phyloP scores from a whole-genome alignment of 1,140 invertebrate genomes.

The Diabrotica virgifera region DNA sequence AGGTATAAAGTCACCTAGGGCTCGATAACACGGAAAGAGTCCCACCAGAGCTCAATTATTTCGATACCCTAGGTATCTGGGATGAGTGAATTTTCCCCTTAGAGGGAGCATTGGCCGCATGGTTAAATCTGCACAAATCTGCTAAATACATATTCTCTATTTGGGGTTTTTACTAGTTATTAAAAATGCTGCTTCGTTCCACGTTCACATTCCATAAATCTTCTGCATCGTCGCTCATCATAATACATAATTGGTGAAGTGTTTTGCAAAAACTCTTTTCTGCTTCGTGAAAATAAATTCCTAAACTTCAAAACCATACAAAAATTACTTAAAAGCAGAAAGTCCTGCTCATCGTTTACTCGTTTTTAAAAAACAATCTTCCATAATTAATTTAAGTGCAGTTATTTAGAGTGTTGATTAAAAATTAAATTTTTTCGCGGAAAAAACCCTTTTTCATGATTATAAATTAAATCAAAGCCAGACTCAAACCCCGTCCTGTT shows the following conservation, averaged over 20 bases:
- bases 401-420: constrained; percentile 23
- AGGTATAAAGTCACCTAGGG: too few species aligned
- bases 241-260: not conserved
- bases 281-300: constrained; percentile 12
- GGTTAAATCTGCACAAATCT: too few species aligned
- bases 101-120: too few species aligned
- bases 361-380: constrained; percentile 20
- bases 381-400: constrained; percentile 24
- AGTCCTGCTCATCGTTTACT: constrained; percentile 1
- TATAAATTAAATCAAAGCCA: constrained; percentile 35
- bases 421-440: constrained; percentile 22
- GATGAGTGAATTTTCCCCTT: too few species aligned
- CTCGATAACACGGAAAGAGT: too few species aligned
- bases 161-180: too few species aligned
- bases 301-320: constrained; percentile 18
- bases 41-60: too few species aligned
- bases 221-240: too few species aligned
- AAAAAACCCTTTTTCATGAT: constrained; percentile 29
- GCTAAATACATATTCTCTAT: too few species aligned
- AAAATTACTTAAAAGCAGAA: constrained; percentile 10
- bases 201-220: too few species aligned
- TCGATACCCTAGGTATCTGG: too few species aligned
- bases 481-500: constrained; percentile 20
- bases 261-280: not conserved
- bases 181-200: too few species aligned